Evolutionary conservation across 2,888 invertebrate species (phyloP), one percentile per base, ranked within the genome.

Genomic region (Ernsta delagoae): DNA sequence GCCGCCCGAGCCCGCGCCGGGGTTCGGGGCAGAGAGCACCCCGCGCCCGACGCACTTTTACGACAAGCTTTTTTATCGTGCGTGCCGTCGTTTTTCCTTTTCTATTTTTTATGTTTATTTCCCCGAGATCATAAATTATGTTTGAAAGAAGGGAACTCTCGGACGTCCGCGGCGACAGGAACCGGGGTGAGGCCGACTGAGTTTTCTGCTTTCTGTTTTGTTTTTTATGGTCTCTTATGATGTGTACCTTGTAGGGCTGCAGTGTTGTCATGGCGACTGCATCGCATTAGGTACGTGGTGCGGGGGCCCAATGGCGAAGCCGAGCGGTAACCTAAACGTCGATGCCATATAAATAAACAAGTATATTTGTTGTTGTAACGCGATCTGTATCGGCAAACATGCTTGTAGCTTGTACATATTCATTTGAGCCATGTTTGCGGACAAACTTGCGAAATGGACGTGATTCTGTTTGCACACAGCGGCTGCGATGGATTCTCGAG

Each of bases 41-140:
- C 85, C 83, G 77, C 83, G 69, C 84, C 82, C 79, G 84, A 84
- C 86, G 83, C 88, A 88, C 86, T 90, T 92, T 92, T 91, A 91
- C 90, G 90, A 90, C 88, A 88, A 90, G 90, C 88, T 92, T 92
- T 92, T 93, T 93, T 93, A 93, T 93, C 92, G 93, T 91, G 92
- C 92, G 92, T 92, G 91, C 89, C 90, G 92, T 90, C 92, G 92
- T 91, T 93, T 93, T 93, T 92, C 93, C 92, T 93, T 92, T 92
- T 91, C 93, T 92, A 92, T 92, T 93, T 93, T 94, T 94, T 93
- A 93, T 93, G 93, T 93, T 94, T 93, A 93, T 93, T 93, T 93
- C 93, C 93, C 91, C 89, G 87, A 92, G 90, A 93, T 90, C 93
- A 94, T 94, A 94, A 94, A 94, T 94, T 92, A 94, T 89, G 93